These are phyloP conservation scores for Spongilla lacustris DNA, from an alignment of 37 sponge, comb jelly and placozoan species.

Conservation along the genomic window DNA sequence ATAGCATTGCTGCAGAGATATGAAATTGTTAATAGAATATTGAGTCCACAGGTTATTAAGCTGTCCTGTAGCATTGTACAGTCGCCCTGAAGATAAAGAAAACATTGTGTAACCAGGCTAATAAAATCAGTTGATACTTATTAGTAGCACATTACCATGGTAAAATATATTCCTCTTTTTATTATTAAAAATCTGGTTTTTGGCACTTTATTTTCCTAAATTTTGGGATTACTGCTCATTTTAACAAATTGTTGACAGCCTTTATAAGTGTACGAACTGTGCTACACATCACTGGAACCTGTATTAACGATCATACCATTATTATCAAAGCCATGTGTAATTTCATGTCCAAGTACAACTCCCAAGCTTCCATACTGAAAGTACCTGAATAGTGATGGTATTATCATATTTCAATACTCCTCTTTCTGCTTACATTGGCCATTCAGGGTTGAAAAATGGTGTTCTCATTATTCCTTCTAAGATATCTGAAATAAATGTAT, in stretches of 20 bases:
- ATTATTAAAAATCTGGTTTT: too few species aligned
- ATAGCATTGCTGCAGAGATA: background rate
- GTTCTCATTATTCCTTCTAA: constrained; percentile 70
- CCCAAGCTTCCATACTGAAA: constrained; percentile 76
- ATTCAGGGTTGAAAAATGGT: constrained; percentile 61
- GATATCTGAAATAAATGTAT: constrained; percentile 52
- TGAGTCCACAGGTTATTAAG: background rate
- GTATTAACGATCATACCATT: constrained; percentile 21
- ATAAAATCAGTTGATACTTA: too few species aligned
- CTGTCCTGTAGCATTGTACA: background rate
- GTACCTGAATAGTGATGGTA: constrained; percentile 17
- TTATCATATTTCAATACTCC: background rate
- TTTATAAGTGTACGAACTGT: too few species aligned
- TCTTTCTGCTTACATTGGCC: constrained; percentile 49
- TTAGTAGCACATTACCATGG: too few species aligned
- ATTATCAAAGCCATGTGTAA: constrained; percentile 86
- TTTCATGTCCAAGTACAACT: constrained; percentile 79
- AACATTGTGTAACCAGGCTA: too few species aligned
- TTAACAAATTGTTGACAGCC: too few species aligned
- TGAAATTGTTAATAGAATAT: background rate
- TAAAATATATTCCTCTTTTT: too few species aligned
- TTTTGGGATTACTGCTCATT: too few species aligned
- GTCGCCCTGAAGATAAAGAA: background rate
- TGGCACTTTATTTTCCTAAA: too few species aligned
- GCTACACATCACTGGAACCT: too few species aligned